Evolutionary conservation across 2,888 invertebrate species (phyloP), one percentile per base, ranked within the genome.

Genomic region (Athalia rosae): DNA sequence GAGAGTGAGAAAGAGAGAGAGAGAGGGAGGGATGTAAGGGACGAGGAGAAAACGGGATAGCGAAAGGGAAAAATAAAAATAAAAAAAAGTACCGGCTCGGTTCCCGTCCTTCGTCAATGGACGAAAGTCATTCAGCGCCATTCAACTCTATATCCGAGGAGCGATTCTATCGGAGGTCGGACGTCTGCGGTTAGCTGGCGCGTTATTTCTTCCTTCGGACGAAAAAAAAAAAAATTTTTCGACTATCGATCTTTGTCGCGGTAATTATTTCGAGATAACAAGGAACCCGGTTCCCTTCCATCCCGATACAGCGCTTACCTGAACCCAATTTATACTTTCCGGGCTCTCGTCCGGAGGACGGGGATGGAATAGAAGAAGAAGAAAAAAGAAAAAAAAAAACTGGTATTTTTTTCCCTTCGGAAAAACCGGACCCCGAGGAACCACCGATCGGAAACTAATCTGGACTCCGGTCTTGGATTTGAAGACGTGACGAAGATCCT

Each of bases 171-270:
- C 83, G 79, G 80, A 82, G 83, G 85, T 85, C n/a, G 87, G 85
- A 85, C 85, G 84, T 28, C 28, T 28, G 28, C 28, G 28, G 28
- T 28, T 28, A 28, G 28, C 28, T 0, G 28, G n/a, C n/a, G 28
- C 28, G 28, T 28, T 61, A 61, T 13, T 74, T 50, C 45, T 74
- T 74, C 74, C 74, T 48, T 6, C 48, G 61, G n/a, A n/a, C n/a
- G n/a, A n/a, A n/a, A n/a, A n/a, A n/a, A n/a, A n/a, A n/a, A n/a
- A 50, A 62, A 74, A 61, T 41, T 47, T 61, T 48, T 82, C 80
- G 85, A 84, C 85, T 88, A 89, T 89, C 89, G 88, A 89, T 89
- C 89, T 88, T 89, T 86, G 85, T 86, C 86, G 84, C 85, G 87
- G 88, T 89, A 89, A 89, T 89, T 89, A 89, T 89, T 88, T 88